Evolutionary conservation across 2,113 vertebrate genomes (phyloP).

Genomic region (Sapayoa aenigma): DNA sequence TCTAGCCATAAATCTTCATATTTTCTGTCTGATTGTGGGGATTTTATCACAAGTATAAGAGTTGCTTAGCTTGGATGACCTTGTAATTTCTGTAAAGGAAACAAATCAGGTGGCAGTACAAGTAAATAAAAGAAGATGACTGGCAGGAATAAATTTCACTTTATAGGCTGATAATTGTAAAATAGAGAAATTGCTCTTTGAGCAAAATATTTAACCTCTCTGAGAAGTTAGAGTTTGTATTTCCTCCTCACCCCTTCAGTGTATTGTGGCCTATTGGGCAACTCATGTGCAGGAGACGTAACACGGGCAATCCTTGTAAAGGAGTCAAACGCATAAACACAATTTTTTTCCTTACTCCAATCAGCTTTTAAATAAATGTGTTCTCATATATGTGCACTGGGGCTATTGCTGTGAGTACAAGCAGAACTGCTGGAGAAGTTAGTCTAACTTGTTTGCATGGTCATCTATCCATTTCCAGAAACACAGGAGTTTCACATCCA

Average conservation of each 20-base stretch:
- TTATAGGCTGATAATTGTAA: background rate
- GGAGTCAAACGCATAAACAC: background rate
- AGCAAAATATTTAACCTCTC: background rate
- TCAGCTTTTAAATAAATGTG: background rate
- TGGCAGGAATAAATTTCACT: constrained; percentile 20
- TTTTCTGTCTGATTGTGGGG: constrained; percentile 9
- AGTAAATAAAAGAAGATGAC: constrained; percentile 5
- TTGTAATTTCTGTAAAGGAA: constrained; percentile 28
- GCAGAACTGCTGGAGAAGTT: background rate
- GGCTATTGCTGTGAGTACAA: background rate
- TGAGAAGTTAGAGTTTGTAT: background rate
- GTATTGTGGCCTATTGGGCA: background rate
- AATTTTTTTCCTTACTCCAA: background rate
- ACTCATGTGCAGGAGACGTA: background rate
- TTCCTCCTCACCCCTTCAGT: background rate
- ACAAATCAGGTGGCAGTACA: background rate
- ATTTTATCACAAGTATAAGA: constrained; percentile 36
- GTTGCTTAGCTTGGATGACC: constrained; percentile 20
- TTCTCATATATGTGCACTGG: background rate
- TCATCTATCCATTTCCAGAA: background rate
- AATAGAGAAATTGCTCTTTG: background rate
- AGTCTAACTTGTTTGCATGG: background rate
- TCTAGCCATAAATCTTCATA: constrained; percentile 45
- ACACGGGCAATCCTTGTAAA: background rate
- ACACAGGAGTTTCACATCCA: background rate